Evolutionary conservation across 2,113 vertebrate genomes (phyloP).

Genomic region (Phalacrocorax pelagicus): DNA sequence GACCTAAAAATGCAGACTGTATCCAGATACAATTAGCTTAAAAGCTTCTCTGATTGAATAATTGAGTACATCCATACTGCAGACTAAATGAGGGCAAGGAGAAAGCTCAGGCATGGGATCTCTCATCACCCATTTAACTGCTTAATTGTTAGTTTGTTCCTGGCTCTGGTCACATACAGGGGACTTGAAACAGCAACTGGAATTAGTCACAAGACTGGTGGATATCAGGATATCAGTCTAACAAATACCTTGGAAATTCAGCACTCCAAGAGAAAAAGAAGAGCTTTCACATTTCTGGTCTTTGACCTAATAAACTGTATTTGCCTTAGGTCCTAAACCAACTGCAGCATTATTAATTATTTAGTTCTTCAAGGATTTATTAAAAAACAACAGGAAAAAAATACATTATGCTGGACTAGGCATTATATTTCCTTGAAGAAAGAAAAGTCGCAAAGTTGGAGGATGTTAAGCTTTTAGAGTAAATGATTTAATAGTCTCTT

Average conservation of each 20-base stretch:
- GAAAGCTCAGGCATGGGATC: neutral
- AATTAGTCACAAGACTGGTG: neutral
- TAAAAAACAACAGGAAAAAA: neutral
- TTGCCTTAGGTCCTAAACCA: neutral
- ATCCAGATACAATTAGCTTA: slow-evolving; percentile 2
- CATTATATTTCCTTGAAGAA: neutral
- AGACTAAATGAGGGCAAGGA: slow-evolving; percentile 6
- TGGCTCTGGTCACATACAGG: neutral
- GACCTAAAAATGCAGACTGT: neutral
- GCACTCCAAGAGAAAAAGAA: neutral
- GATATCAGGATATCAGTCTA: neutral
- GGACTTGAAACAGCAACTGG: neutral
- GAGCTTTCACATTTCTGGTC: neutral
- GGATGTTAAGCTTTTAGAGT: slow-evolving; percentile 31
- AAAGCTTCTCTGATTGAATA: slow-evolving; percentile 48
- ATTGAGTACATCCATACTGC: neutral
- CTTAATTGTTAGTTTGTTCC: slow-evolving; percentile 27
- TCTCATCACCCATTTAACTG: neutral
- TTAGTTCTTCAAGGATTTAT: neutral
- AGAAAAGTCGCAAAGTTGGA: neutral
- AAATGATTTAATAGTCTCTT: slow-evolving; percentile 51
- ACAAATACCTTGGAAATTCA: neutral
- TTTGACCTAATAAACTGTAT: neutral
- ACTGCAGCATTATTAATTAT: neutral
- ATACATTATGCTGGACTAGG: neutral